phyloP scores from a whole-genome alignment of 2,797 vertebrate species.

The Aselliscus stoliczkanus region DNA sequence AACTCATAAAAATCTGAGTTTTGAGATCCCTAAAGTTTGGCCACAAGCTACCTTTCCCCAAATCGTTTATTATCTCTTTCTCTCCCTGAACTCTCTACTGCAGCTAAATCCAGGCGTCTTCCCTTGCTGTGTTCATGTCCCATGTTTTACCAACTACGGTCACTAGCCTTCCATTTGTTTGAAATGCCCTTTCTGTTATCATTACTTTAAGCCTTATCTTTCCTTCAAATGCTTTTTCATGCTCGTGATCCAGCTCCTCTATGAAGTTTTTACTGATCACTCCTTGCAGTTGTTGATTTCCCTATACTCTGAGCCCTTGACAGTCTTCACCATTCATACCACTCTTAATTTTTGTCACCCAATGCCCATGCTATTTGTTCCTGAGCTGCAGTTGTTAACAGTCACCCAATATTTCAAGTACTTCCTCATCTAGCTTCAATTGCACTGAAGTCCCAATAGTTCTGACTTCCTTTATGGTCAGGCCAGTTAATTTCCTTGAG shows the following conservation, averaged over 20 bases:
- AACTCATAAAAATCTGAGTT: not conserved
- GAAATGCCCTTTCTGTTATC: not conserved
- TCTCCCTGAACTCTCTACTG: not conserved
- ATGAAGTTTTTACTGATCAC: not conserved
- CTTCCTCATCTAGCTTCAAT: not conserved
- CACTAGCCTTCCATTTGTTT: not conserved
- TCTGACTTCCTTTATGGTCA: conserved; percentile 17
- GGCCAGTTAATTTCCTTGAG: not conserved
- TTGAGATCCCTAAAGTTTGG: not conserved
- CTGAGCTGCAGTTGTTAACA: not conserved
- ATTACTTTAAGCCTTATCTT: not conserved
- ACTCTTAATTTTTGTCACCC: not conserved
- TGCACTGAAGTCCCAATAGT: not conserved
- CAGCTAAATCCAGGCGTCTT: not conserved
- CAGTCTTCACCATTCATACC: not conserved
- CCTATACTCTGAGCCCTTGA: not conserved
- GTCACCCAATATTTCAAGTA: not conserved
- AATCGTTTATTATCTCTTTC: not conserved
- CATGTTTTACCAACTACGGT: not conserved
- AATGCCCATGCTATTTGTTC: not conserved
- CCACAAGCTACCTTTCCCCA: not conserved
- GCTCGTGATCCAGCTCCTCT: not conserved
- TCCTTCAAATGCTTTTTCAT: not conserved
- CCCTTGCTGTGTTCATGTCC: not conserved
- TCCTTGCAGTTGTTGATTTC: not conserved